Evolutionary conservation across 2,113 vertebrate species (phyloP).

Genomic region (Micronycteris hirsuta): DNA sequence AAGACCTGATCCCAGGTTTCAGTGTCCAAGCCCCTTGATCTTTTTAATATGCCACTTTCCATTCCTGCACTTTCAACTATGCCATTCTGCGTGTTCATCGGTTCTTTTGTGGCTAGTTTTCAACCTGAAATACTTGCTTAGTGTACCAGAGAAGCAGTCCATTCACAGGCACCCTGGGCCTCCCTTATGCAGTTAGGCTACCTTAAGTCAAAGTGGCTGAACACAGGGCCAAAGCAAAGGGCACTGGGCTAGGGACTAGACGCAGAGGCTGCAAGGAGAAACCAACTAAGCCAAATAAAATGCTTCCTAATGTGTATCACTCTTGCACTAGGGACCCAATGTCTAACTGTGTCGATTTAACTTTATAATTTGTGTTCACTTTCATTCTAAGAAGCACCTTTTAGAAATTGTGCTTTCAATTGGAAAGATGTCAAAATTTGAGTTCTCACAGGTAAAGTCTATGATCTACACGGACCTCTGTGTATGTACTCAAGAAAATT

Average conservation of each 20-base stretch:
- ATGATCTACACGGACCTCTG: neutral
- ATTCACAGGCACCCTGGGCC: neutral
- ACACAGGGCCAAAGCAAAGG: neutral
- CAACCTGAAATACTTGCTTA: conserved; percentile 32
- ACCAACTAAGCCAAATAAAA: neutral
- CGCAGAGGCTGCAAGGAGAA: neutral
- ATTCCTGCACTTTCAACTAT: conserved; percentile 16
- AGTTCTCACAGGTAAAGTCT: conserved; percentile 26
- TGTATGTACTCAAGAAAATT: neutral
- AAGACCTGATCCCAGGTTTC: conserved; percentile 43
- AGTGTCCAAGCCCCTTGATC: conserved; percentile 34
- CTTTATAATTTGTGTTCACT: conserved; percentile 6
- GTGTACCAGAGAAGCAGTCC: neutral
- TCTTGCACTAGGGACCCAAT: neutral
- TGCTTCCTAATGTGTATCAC: neutral
- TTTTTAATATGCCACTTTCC: conserved; percentile 40
- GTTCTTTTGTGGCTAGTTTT: conserved; percentile 25
- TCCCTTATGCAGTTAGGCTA: neutral
- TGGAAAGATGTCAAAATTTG: conserved; percentile 4
- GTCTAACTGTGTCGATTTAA: neutral
- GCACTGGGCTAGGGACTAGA: neutral
- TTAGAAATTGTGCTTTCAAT: neutral
- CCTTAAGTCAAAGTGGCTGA: neutral
- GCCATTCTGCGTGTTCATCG: conserved; percentile 9
- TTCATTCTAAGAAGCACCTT: conserved; percentile 15